These are phyloP conservation scores for Epinephelus fuscoguttatus DNA, from an alignment of 2,113 vertebrate species.

Conservation along the genomic window DNA sequence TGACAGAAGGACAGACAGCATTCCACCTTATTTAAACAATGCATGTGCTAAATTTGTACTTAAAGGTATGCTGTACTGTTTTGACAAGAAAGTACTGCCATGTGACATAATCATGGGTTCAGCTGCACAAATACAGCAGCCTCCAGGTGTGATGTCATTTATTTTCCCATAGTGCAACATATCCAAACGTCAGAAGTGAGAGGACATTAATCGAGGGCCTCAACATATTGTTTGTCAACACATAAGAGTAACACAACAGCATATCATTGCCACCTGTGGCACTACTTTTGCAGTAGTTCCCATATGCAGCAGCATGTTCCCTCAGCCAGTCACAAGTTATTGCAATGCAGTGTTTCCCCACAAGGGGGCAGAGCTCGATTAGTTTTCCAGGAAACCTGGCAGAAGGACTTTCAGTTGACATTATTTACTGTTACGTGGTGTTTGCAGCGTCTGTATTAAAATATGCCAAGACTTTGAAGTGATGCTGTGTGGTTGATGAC, in stretches of 20 bases:
- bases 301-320: not conserved
- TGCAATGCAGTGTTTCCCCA: slow-evolving; percentile 47
- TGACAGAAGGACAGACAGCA: not conserved
- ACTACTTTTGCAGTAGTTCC: not conserved
- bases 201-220: not conserved
- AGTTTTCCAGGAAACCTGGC: not conserved
- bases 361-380: slow-evolving; percentile 41
- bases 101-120: not conserved
- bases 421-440: not conserved
- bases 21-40: not conserved
- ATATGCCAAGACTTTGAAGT: slow-evolving; percentile 9
- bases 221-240: not conserved
- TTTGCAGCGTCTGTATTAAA: not conserved
- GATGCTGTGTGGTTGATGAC: not conserved
- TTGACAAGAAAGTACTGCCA: too few species aligned
- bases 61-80: not conserved
- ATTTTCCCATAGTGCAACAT: not conserved
- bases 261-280: too few species aligned
- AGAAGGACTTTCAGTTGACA: not conserved
- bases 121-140: not conserved
- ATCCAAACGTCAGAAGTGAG: not conserved
- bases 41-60: not conserved
- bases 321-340: not conserved
- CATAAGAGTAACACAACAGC: not conserved
- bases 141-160: not conserved